These are phyloP conservation scores for Athripsodes cinereus DNA, from an alignment of 2,888 invertebrate genomes.

Conservation along the genomic window DNA sequence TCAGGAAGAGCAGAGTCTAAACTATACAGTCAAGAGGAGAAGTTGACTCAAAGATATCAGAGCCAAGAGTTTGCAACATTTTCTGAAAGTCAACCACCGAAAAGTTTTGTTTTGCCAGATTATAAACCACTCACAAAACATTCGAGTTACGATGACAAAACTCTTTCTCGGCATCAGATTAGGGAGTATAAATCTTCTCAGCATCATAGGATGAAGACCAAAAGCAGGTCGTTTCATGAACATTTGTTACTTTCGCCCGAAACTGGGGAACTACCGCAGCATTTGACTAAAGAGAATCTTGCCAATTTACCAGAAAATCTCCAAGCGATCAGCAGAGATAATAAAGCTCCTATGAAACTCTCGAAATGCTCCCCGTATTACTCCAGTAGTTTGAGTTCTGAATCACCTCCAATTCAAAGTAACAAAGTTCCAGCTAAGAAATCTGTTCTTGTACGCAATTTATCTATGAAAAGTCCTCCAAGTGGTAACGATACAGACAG, in stretches of 20 bases:
- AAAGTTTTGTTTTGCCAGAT: constrained; percentile 47
- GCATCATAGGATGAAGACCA: constrained; percentile 51
- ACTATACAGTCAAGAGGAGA: constrained; percentile 56
- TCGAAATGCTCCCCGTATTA: constrained; percentile 70
- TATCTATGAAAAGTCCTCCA: constrained; percentile 62
- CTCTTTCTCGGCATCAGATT: constrained; percentile 57
- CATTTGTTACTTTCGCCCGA: constrained; percentile 53
- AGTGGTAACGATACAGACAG: constrained; percentile 73
- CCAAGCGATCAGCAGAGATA: constrained; percentile 16
- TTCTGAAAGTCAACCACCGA: constrained; percentile 36
- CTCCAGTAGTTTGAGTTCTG: constrained; percentile 68
- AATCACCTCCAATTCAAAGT: constrained; percentile 64
- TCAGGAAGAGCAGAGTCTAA: constrained; percentile 53
- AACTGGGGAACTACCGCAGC: constrained; percentile 46
- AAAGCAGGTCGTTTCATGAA: constrained; percentile 60
- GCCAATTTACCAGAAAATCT: constrained; percentile 37
- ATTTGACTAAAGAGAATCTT: constrained; percentile 43
- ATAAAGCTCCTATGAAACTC: constrained; percentile 43
- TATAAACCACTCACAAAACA: constrained; percentile 57
- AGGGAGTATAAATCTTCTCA: constrained; percentile 56
- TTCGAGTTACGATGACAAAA: constrained; percentile 60
- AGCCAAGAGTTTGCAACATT: constrained; percentile 57
- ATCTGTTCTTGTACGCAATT: constrained; percentile 53
- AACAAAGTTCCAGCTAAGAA: constrained; percentile 61
- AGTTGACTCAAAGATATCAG: constrained; percentile 58